Evolutionary conservation across 2,113 vertebrate species (phyloP), one percentile per base, ranked within the genome.

Genomic region (Tympanuchus pallidicinctus): DNA sequence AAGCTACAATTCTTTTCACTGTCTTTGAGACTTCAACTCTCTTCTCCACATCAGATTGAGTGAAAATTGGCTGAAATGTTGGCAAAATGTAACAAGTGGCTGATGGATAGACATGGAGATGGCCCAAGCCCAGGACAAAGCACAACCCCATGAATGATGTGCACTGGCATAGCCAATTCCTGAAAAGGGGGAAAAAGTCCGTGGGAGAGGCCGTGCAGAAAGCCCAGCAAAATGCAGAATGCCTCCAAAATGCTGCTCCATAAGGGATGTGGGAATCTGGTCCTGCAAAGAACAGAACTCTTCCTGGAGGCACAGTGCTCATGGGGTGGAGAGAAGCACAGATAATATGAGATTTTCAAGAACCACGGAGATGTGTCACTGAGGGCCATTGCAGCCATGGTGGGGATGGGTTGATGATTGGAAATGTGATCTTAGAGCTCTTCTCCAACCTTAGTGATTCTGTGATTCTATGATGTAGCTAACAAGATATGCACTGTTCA

Each of bases 181-280:
- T 83, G 38, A 82, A 70, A 90, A 70, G 77, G 25, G 12, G 24
- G 38, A 25, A 76, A 86, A 14, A 73, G 69, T 69, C 61, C 69
- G 20, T 57, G 56, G 66, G 76, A 94, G 30, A 54, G 61, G 42
- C 54, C 73, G 52, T 95, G 72, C 92, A 94, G 79, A 80, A 91
- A 86, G 54, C 63, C 65, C 52, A 74, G 60, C 73, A 86, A 27
- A 52, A 57, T 95, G 82, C 92, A 54, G 27, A 54, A 54, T 30
- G 76, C 14, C 60, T 92, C 56, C 75, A 80, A 77, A 82, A 82
- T 18, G 28, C 67, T 80, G 38, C 34, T 86, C 42, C 48, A 5
- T 30, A 54, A 54, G 52, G 27, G 27, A 54, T 30, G 52, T 54
- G 52, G 66, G 59, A 54, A 54, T 14, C 27, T 54, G 27, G 25